These are phyloP conservation scores for Microchrysa polita DNA, from an alignment of 2,888 invertebrate species.

Conservation along the genomic window DNA sequence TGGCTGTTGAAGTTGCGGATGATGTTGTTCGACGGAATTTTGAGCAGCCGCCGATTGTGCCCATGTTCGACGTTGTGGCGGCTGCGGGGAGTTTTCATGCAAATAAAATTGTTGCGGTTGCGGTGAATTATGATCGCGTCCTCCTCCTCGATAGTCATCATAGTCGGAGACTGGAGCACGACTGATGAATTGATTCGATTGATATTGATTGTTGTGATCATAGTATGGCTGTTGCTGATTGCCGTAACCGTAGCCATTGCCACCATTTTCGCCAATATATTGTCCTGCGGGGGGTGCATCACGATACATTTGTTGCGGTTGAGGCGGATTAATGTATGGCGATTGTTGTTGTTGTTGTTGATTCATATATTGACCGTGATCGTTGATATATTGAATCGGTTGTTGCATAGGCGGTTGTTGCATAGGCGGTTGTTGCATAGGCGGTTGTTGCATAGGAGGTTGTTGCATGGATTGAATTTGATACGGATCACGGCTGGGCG, in stretches of 20 bases:
- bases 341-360: slow-evolving; percentile 62
- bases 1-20: slow-evolving; percentile 54
- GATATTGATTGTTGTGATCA: slow-evolving; percentile 51
- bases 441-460: slow-evolving; percentile 53
- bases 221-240: slow-evolving; percentile 51
- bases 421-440: slow-evolving; percentile 49
- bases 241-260: slow-evolving; percentile 44
- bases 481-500: slow-evolving; percentile 63
- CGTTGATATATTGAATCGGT: slow-evolving; percentile 64
- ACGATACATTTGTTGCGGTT: slow-evolving; percentile 67
- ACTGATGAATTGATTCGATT: slow-evolving; percentile 55
- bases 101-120: slow-evolving; percentile 77
- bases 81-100: slow-evolving; percentile 71
- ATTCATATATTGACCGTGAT: slow-evolving; percentile 63
- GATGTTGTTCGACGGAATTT: slow-evolving; percentile 47
- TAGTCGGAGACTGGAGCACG: slow-evolving; percentile 66
- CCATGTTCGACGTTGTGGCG: slow-evolving; percentile 73
- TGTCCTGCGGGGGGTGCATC: slow-evolving; percentile 63
- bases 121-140: slow-evolving; percentile 57
- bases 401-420: slow-evolving; percentile 58
- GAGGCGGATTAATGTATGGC: slow-evolving; percentile 64
- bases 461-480: slow-evolving; percentile 49
- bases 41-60: slow-evolving; percentile 67
- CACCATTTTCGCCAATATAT: slow-evolving; percentile 66
- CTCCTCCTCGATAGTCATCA: slow-evolving; percentile 62